Conservation (phyloP, 2,888 invertebrate genomes). For the Lamproptera curius region DNA sequence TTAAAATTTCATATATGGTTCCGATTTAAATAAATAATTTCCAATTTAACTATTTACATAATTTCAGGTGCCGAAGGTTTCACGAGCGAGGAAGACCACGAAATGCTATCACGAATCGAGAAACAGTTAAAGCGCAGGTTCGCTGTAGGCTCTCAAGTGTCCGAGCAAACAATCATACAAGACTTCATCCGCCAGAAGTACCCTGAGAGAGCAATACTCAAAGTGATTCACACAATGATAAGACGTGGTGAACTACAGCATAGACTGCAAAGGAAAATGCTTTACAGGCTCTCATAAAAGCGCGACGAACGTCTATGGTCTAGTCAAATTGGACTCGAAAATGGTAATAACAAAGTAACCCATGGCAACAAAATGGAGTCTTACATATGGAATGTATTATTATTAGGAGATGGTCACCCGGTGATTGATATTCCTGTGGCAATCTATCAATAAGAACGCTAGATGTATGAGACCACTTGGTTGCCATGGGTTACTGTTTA, state of each 20-base stretch:
- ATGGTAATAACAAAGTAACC: too few species aligned
- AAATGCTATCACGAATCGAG: slow-evolving; percentile 92
- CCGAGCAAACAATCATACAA: slow-evolving; percentile 94
- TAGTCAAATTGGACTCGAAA: too few species aligned
- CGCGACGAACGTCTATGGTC: too few species aligned
- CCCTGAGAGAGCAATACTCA: slow-evolving; percentile 90
- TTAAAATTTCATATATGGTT: too few species aligned
- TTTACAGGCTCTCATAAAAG: slow-evolving; percentile 90
- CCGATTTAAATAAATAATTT: too few species aligned
- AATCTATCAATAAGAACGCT: too few species aligned
- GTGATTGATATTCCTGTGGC: too few species aligned
- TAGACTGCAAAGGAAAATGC: slow-evolving; percentile 97
- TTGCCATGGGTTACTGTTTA: too few species aligned
- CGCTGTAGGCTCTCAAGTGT: slow-evolving; percentile 97
- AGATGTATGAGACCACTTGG: too few species aligned
- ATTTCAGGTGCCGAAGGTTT: slow-evolving; percentile 96
- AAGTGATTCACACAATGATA: slow-evolving; percentile 96
- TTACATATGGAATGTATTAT: not conserved
- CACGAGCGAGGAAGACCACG: slow-evolving; percentile 96
- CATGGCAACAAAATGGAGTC: not conserved
- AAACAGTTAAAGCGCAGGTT: slow-evolving; percentile 96
- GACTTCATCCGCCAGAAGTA: slow-evolving; percentile 92
- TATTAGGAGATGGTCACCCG: not conserved
- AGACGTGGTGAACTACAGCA: slow-evolving; percentile 97
- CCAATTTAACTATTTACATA: too few species aligned